These are phyloP conservation scores for Acrocephalus scirpaceus DNA, from an alignment of 2,797 vertebrate genomes.

Conservation along the genomic window DNA sequence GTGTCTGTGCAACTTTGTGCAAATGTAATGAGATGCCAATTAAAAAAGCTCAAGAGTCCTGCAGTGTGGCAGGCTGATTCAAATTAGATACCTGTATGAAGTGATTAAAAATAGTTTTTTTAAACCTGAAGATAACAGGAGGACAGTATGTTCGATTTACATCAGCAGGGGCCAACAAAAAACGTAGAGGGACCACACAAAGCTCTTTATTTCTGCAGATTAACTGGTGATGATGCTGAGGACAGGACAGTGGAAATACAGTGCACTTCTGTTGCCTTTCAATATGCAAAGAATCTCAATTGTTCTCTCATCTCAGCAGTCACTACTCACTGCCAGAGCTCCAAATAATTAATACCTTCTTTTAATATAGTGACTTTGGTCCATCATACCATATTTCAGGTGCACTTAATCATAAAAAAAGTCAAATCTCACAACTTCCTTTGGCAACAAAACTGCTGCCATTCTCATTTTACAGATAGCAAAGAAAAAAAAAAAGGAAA, in stretches of 20 bases:
- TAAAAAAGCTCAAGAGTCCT: conserved; percentile 63
- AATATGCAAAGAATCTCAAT: conserved; percentile 36
- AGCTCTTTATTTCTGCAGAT: conserved; percentile 39
- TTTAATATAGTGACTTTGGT: not conserved
- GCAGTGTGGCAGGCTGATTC: conserved; percentile 64
- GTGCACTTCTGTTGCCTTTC: not conserved
- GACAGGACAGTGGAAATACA: conserved; percentile 38
- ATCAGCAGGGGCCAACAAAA: conserved; percentile 49
- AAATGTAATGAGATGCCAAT: conserved; percentile 70
- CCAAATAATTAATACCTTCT: conserved; percentile 18
- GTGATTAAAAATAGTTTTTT: conserved; percentile 64
- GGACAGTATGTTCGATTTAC: conserved; percentile 61
- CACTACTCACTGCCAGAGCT: conserved; percentile 30
- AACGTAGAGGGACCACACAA: conserved; percentile 16
- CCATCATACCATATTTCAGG: not conserved
- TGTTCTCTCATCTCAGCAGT: conserved; percentile 39
- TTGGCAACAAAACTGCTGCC: not conserved
- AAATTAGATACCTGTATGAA: conserved; percentile 71
- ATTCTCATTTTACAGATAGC: not conserved
- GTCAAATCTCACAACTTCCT: not conserved
- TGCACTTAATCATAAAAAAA: not conserved
- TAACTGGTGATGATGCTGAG: conserved; percentile 26
- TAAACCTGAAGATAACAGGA: conserved; percentile 58
- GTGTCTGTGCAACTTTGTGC: conserved; percentile 65
- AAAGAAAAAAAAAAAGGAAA: not conserved